Percentiles rank a stretch among this genome's conserved stretches.
These are phyloP conservation scores for Caranx melampygus DNA, from an alignment of 2,113 vertebrate species.

Conservation along the genomic window DNA sequence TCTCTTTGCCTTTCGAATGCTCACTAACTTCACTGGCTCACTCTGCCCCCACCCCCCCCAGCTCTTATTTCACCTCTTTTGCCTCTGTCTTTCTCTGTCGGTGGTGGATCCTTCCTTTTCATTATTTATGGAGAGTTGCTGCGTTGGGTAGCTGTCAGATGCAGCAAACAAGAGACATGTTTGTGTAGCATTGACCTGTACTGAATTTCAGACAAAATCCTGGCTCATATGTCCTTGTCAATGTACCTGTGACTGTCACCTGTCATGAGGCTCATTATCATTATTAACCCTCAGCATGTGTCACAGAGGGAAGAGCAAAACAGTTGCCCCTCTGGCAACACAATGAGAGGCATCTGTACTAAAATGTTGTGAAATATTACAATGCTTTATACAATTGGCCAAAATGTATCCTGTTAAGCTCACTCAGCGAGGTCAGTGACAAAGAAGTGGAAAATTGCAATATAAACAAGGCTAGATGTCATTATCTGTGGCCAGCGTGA, in stretches of 20 bases:
- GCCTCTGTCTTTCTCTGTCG: conserved; percentile 33
- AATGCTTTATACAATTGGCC: too few species aligned
- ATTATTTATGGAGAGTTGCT: conserved; percentile 70
- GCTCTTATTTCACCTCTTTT: conserved; percentile 26
- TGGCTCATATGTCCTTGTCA: conserved; percentile 10
- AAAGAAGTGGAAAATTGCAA: neutral
- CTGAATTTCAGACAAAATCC: conserved; percentile 5
- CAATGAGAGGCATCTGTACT: neutral
- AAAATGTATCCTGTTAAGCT: neutral
- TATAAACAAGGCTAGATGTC: neutral
- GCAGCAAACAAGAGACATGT: conserved; percentile 30
- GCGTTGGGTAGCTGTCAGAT: conserved; percentile 49
- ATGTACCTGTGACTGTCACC: conserved; percentile 13
- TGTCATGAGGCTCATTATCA: neutral
- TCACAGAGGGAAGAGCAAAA: neutral
- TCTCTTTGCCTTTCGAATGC: neutral
- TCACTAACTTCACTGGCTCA: neutral
- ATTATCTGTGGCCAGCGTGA: neutral
- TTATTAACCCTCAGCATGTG: neutral
- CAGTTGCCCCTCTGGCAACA: neutral
- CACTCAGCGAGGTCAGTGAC: neutral
- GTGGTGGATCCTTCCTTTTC: conserved; percentile 39
- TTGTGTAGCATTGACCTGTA: conserved; percentile 7
- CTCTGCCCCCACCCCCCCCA: neutral
- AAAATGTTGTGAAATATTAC: neutral